Base-by-base conservation (phyloP, 2,113 vertebrate species). In the Lophius piscatorius region DNA sequence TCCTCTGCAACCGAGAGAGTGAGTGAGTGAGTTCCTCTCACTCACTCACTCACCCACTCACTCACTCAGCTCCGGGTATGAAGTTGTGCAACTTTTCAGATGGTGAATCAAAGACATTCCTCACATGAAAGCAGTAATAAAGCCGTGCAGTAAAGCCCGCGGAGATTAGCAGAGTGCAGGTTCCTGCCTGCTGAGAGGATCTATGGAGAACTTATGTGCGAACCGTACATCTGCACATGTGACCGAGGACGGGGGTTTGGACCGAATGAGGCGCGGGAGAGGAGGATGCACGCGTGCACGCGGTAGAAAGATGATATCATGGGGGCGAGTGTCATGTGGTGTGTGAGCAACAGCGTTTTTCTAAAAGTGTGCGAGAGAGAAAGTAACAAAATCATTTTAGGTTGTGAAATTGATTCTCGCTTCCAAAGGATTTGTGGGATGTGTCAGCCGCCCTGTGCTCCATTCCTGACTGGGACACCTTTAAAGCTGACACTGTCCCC, bases 381-480 rank as follows among this genome's bases (percentile, higher is more conserved):
- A n/a, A n/a, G n/a, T n/a, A n/a, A n/a, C n/a, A n/a, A n/a, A n/a
- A n/a, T n/a, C n/a, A n/a, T n/a, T n/a, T n/a, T n/a, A n/a, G n/a
- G 33, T 74, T 58, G 42, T 63, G 70, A 75, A 69, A 80, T 12
- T 31, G 47, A 57, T 36, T 64, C 45, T 26, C 14, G 18, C 16
- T 59, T 60, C 35, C 33, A 40, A 35, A 49, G 70, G 60, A 78
- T n/a, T 63, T 5, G 47, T 77, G 76, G 73, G 70, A 80, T 51
- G 47, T 11, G 8, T 70, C 73, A 42, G 64, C 79, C 9, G 64
- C 68, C 59, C 12, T 22, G 51, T 4, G n/a, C 14, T 63, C 31
- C 57, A 72, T 72, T 65, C 38, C 55, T 60, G 56, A 55, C 28
- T 66, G n/a, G n/a, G 69, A 56, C 59, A 50, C 36, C 36, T 55